A percentile compares a stretch with the other conserved stretches of the same genome.
These are phyloP conservation scores for Mantis religiosa DNA, from an alignment of 2,888 invertebrate species.

Conservation along the genomic window DNA sequence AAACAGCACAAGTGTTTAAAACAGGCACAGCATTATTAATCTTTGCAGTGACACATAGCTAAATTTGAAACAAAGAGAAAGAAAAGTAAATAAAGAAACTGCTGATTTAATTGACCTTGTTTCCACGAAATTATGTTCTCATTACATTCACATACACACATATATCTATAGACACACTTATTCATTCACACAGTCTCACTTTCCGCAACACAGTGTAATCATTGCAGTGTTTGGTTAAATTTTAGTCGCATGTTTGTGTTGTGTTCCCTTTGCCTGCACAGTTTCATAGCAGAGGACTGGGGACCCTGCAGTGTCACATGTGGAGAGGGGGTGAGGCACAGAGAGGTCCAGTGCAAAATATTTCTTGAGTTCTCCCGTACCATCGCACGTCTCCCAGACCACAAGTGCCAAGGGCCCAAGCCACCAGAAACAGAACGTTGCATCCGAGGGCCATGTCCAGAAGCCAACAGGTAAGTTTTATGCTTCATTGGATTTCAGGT, in stretches of 20 bases:
- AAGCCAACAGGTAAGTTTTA: slow-evolving; percentile 40
- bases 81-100: too few relatives aligned
- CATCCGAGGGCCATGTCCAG: slow-evolving; percentile 66
- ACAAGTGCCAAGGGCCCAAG: slow-evolving; percentile 80
- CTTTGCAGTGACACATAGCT: too few relatives aligned
- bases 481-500: not conserved
- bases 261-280: slow-evolving; percentile 41
- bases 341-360: slow-evolving; percentile 91
- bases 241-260: not conserved
- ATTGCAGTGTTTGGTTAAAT: not conserved
- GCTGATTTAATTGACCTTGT: too few relatives aligned
- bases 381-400: slow-evolving; percentile 81
- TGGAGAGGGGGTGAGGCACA: slow-evolving; percentile 81
- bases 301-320: slow-evolving; percentile 88
- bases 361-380: slow-evolving; percentile 88
- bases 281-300: slow-evolving; percentile 92
- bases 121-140: too few relatives aligned
- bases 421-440: slow-evolving; percentile 79
- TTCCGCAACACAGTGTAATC: too few relatives aligned
- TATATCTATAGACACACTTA: not conserved
- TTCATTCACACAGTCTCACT: not conserved
- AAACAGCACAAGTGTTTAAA: too few relatives aligned
- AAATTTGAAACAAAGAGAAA: too few relatives aligned
- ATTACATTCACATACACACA: not conserved
- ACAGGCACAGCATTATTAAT: too few relatives aligned